phyloP scores from a whole-genome alignment of 2,888 invertebrate genomes.

The Lithodes maja region DNA sequence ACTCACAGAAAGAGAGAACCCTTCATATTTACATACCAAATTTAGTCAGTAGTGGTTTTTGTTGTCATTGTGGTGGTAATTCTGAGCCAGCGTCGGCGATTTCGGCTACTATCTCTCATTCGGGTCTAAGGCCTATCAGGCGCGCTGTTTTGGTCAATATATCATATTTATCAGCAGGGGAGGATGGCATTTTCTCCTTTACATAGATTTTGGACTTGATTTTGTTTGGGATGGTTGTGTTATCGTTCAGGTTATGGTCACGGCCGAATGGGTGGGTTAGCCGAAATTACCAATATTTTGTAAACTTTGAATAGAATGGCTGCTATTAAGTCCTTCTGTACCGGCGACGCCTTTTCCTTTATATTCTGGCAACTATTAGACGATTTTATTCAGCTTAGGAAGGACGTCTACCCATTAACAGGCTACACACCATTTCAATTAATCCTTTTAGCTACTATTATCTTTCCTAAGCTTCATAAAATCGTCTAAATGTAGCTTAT shows the following conservation, averaged over 20 bases:
- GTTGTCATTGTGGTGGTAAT: neutral
- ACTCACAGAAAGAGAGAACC: neutral
- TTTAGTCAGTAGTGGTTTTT: neutral
- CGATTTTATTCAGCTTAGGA: too few species aligned
- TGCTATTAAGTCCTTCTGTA: neutral
- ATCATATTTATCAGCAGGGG: neutral
- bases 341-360: too few species aligned
- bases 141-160: neutral
- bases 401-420: too few species aligned
- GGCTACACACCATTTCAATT: too few species aligned
- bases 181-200: neutral
- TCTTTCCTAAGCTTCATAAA: too few species aligned
- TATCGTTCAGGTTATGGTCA: neutral
- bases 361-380: too few species aligned
- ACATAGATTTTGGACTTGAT: too few species aligned
- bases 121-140: neutral
- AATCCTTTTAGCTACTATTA: too few species aligned
- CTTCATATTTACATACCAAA: slow-evolving; percentile 1
- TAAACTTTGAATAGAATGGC: neutral
- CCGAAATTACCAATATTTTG: neutral
- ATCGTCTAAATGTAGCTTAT: too few species aligned
- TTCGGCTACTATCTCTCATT: neutral
- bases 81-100: neutral
- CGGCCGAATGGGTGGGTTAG: neutral
- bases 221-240: too few species aligned